These are phyloP conservation scores for Drosophila nigricruria DNA, from an alignment of 2,888 invertebrate species.

Conservation along the genomic window DNA sequence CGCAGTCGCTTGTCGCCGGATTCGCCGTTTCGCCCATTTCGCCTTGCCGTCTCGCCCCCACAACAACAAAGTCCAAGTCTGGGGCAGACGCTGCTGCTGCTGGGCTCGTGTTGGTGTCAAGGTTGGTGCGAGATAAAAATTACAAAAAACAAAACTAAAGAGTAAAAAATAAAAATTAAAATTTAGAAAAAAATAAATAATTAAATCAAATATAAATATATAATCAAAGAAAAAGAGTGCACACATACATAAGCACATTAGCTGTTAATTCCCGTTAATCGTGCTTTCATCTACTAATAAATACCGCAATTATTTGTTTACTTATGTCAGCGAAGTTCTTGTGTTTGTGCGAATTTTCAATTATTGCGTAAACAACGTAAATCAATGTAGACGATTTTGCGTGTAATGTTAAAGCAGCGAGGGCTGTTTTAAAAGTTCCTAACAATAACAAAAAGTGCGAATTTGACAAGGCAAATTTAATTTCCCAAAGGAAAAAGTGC, in stretches of 20 bases:
- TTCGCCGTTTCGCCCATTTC: slow-evolving; percentile 2
- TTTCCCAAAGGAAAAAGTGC: neutral
- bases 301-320: slow-evolving; percentile 33
- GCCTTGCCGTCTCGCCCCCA: slow-evolving; percentile 8
- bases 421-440: slow-evolving; percentile 14
- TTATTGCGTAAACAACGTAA: slow-evolving; percentile 47
- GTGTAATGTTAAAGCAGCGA: slow-evolving; percentile 23
- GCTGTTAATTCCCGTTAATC: slow-evolving; percentile 31
- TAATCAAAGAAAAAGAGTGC: neutral
- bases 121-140: slow-evolving; percentile 40
- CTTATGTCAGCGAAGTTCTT: slow-evolving; percentile 20
- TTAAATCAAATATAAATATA: neutral
- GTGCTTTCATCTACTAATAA: slow-evolving; percentile 26
- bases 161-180: neutral
- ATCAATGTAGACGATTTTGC: slow-evolving; percentile 39
- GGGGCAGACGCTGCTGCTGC: slow-evolving; percentile 15
- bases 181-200: neutral
- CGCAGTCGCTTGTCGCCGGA: slow-evolving; percentile 28
- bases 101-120: slow-evolving; percentile 36
- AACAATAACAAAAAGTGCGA: neutral
- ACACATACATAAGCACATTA: slow-evolving; percentile 22
- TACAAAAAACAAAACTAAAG: neutral
- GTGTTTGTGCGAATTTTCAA: slow-evolving; percentile 9
- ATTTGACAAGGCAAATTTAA: neutral
- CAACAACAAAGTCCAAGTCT: slow-evolving; percentile 32